Evolutionary conservation across 2,113 vertebrate genomes (phyloP), one percentile per base, ranked within the genome.

Genomic region (Scatophagus argus): DNA sequence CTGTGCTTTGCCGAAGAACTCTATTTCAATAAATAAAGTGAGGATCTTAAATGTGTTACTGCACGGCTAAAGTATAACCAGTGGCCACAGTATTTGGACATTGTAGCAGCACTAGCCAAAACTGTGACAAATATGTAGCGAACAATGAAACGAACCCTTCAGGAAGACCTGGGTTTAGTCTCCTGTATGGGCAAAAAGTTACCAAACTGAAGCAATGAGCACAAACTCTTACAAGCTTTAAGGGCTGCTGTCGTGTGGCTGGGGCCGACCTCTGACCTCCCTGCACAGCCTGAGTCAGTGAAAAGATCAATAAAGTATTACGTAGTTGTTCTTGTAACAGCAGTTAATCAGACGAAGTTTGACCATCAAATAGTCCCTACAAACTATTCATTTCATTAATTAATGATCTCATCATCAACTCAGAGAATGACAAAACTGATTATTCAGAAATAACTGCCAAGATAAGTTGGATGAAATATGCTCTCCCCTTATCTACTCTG

Each of bases 201-300:
- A 43, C 5, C 7, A 43, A 59, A 51, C 25, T 16, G 31, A 41
- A 31, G 49, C 12, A 41, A 52, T 36, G 47, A 68, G 34, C 43
- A 72, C 36, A 13, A 58, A 67, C 31, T 76, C 54, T 21, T 34
- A 34, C 62, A 63, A 75, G 25, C 54, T 65, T 13, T 16, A 32
- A 73, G 31, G 56, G 63, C 32, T 51, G 29, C n/a, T 76, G 54
- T 31, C 67, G 12, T 55, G 38, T 67, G 41, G 46, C 43, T 25
- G n/a, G 13, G 17, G 17, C 17, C 69, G 46, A 85, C 81, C 73
- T 89, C n/a, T 89, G 77, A 88, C 81, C 83, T 82, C 66, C 2
- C 14, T 47, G 23, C 36, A 39, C 27, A 61, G 36, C 44, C 14
- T 0, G 17, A 60, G 46, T 36, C 46, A 71, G 32, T 38, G 58